Percentiles rank a stretch among this genome's conserved stretches.
phyloP scores from a whole-genome alignment of 2,113 vertebrate genomes.

The Apteryx mantelli region DNA sequence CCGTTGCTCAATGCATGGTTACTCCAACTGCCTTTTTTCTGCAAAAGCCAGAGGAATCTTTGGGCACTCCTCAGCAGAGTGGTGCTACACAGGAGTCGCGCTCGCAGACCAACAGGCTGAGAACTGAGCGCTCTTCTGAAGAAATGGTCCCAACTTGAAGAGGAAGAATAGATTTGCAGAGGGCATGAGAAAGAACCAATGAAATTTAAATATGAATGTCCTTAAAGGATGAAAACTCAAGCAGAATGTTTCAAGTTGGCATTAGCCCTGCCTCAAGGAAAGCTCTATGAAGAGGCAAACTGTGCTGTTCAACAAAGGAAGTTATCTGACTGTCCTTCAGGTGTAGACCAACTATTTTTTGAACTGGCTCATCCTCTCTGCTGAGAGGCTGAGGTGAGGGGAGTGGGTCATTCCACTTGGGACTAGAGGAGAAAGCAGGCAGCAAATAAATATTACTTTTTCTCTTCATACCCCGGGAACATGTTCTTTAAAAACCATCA shows the following conservation, averaged over 20 bases:
- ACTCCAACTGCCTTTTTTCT: background rate
- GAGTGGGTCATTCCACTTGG: background rate
- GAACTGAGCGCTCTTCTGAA: fast-evolving
- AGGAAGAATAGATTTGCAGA: background rate
- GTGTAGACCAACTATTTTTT: background rate
- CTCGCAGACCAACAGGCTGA: fast-evolving
- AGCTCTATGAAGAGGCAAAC: background rate
- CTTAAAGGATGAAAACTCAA: background rate
- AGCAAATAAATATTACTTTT: background rate
- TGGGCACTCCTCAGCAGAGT: background rate
- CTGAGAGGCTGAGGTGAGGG: background rate
- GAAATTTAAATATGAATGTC: background rate
- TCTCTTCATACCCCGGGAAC: background rate
- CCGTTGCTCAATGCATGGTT: background rate
- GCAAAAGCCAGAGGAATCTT: background rate
- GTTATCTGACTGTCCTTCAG: background rate
- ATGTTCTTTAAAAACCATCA: background rate
- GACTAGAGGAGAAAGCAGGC: background rate
- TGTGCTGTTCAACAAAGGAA: background rate
- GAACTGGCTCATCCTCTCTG: background rate
- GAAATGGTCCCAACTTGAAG: background rate
- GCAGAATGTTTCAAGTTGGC: background rate
- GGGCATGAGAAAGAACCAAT: background rate
- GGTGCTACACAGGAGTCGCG: background rate
- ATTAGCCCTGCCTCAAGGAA: background rate